phyloP scores from a whole-genome alignment of 2,113 vertebrate species.

The Callorhinus ursinus region DNA sequence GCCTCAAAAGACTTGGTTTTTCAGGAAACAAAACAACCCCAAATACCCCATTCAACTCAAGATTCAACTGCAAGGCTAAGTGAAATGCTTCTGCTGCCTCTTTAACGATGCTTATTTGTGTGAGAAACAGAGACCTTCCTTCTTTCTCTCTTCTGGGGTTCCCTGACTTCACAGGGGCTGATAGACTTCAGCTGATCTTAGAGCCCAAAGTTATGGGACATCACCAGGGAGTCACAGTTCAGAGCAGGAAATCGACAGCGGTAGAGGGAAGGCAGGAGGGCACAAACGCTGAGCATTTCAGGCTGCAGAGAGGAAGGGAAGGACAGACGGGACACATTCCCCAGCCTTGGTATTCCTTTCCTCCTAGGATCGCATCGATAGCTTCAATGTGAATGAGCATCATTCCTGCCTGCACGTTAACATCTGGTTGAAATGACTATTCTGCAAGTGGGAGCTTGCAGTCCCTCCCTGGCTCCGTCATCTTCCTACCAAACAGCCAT shows the following conservation, averaged over 20 bases:
- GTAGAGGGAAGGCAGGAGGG: not conserved
- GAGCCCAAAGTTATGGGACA: not conserved
- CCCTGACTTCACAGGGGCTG: not conserved
- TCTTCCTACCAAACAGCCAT: not conserved
- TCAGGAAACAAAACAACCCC: not conserved
- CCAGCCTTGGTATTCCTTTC: not conserved
- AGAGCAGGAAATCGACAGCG: not conserved
- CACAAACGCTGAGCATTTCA: fast-evolving
- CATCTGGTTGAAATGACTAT: not conserved
- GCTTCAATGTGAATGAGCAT: not conserved
- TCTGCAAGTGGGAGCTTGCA: not conserved
- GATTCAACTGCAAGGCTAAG: not conserved
- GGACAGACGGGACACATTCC: fast-evolving
- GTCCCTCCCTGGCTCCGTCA: not conserved
- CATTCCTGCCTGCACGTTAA: not conserved
- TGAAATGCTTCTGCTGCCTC: not conserved
- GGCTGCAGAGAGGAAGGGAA: not conserved
- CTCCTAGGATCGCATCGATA: too few relatives aligned
- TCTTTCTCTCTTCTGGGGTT: not conserved
- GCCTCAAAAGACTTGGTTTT: not conserved
- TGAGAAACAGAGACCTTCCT: not conserved
- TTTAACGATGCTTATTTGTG: not conserved
- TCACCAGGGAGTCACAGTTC: not conserved
- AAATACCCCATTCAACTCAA: not conserved
- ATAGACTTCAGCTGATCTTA: not conserved